These are phyloP conservation scores for Chydorus sphaericus DNA, from an alignment of 2,888 invertebrate species.

Conservation along the genomic window DNA sequence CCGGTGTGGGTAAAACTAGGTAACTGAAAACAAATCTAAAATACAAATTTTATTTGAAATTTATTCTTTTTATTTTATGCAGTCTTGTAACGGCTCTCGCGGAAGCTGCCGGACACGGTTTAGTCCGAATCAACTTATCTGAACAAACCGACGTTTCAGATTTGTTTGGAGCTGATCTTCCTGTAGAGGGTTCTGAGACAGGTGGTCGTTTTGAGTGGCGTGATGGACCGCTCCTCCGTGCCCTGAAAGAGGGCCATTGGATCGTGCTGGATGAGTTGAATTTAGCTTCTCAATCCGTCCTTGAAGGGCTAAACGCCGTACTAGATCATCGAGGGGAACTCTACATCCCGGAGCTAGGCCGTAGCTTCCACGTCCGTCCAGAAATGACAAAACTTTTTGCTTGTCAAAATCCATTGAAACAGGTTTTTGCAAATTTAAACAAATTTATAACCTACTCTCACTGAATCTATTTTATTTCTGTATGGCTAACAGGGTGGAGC, in stretches of 20 bases:
- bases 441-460: too few relatives aligned
- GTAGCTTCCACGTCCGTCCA: constrained; percentile 55
- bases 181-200: constrained; percentile 61
- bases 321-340: constrained; percentile 94
- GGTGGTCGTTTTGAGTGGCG: constrained; percentile 86
- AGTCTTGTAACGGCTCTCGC: constrained; percentile 84
- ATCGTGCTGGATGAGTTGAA: constrained; percentile 94
- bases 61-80: too few relatives aligned
- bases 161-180: constrained; percentile 93
- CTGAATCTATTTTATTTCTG: too few relatives aligned
- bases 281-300: constrained; percentile 91
- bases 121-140: constrained; percentile 89
- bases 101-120: constrained; percentile 59
- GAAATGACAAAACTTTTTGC: constrained; percentile 76
- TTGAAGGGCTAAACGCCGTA: constrained; percentile 97
- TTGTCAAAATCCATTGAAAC: constrained; percentile 90
- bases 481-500: constrained; percentile 98
- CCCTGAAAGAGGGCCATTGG: constrained; percentile 87
- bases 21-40: too few relatives aligned
- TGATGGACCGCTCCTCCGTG: constrained; percentile 87
- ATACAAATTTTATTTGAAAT: too few relatives aligned
- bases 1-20: constrained; percentile 99
- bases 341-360: constrained; percentile 84
- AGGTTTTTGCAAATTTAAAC: too few relatives aligned
- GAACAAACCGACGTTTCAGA: constrained; percentile 99